Base-by-base conservation (phyloP, 2,113 vertebrate genomes). In the Embiotoca jacksoni region DNA sequence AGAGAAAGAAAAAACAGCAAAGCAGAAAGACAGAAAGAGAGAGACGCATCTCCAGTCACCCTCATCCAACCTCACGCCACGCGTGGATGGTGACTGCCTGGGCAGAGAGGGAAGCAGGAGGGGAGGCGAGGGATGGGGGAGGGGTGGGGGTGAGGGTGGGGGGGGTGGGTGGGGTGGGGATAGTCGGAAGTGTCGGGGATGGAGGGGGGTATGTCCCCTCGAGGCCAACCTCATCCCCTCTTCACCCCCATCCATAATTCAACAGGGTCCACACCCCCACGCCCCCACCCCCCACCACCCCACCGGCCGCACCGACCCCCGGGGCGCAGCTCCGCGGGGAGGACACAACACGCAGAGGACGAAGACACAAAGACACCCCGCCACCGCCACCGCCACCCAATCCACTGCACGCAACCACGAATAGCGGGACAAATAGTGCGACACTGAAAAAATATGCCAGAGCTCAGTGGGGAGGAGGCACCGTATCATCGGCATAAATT, bases 231-330 rank as follows among this genome's bases (percentile, higher is more conserved):
- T 90, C 91, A 82, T 88, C 87, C 81, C 91, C 83, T 91, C 82
- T 93, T 92, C 92, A 94, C 92, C 93, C 87, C 89, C 86, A 94
- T 95, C 92, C 91, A 95, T 94, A 93, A 94, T 95, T 94, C 92
- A 95, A 87, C 78, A 92, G 86, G 73, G 68, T 59, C 37, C 79
- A 57, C 47, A 60, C 37, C 7, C 14, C 36, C 61, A 23, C 64
- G 50, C 56, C 67, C 72, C 59, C 41, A 68, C 46, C 67, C 61
- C 23, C 23, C 23, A 68, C 57, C 64, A 50, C 56, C 67, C 72
- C 31, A 33, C 59, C 41, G 68, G 50, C 67, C 61, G 32, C 70
- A 68, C 71, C 44, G 11, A 58, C 78, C 90, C 88, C 87, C 72
- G 75, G 83, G 90, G 88, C 64, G 32, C 35, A 41, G 60, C 62